These are phyloP conservation scores for Drosophila mayri DNA, from an alignment of 1,140 invertebrate genomes.

Conservation along the genomic window DNA sequence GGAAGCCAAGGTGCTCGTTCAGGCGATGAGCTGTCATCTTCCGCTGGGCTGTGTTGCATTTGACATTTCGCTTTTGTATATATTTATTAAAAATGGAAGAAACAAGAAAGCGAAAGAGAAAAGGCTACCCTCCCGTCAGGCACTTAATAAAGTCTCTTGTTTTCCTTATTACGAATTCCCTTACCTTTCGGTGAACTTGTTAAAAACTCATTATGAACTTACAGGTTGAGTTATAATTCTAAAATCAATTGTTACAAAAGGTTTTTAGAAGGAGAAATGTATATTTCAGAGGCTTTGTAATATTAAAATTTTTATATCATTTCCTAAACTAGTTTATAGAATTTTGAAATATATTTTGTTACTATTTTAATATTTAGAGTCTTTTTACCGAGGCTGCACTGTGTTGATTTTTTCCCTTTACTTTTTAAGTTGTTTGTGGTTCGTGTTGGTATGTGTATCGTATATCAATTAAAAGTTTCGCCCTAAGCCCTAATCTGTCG, in stretches of 20 bases:
- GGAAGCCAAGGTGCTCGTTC: conserved; percentile 16
- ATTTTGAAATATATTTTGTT: background rate
- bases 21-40: conserved; percentile 28
- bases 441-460: conserved; percentile 20
- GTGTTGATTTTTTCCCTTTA: background rate
- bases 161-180: conserved; percentile 14
- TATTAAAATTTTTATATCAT: rapidly evolving
- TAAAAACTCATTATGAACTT: conserved; percentile 64
- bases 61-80: conserved; percentile 44
- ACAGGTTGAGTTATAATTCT: background rate
- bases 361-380: background rate
- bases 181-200: conserved; percentile 53
- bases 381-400: background rate
- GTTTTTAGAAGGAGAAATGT: background rate
- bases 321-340: too few species aligned
- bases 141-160: conserved; percentile 26
- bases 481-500: conserved; percentile 38
- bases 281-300: background rate
- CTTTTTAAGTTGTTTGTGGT: conserved; percentile 11
- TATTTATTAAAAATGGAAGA: conserved; percentile 36
- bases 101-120: background rate
- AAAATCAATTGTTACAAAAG: background rate
- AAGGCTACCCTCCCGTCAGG: background rate
- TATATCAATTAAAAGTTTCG: conserved; percentile 72
- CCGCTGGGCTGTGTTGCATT: conserved; percentile 26